Evolutionary conservation across 2,888 invertebrate species (phyloP).

Genomic region (Xestia xanthographa): DNA sequence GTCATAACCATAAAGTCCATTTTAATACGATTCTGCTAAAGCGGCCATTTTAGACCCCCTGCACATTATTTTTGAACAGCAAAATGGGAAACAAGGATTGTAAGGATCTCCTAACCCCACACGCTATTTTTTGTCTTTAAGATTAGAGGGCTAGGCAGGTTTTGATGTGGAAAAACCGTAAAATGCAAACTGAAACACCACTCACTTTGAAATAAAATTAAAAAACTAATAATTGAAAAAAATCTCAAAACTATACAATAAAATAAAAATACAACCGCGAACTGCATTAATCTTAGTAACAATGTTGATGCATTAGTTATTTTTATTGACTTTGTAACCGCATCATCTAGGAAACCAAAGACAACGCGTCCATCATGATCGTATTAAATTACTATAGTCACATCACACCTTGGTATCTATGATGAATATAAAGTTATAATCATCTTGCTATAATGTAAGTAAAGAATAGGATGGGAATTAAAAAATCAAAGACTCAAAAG

Average conservation of each 20-base stretch:
- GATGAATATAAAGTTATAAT: background rate
- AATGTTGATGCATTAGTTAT: constrained; percentile 28
- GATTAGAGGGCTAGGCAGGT: too few relatives aligned
- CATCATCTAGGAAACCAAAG: constrained; percentile 37
- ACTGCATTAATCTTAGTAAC: constrained; percentile 2
- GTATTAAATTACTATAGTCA: constrained; percentile 38
- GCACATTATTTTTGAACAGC: background rate
- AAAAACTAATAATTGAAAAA: background rate
- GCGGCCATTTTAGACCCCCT: too few relatives aligned
- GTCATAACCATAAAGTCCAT: too few relatives aligned
- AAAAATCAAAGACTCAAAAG: background rate
- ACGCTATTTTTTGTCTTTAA: background rate
- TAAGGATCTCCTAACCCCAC: background rate
- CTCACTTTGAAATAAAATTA: constrained; percentile 25
- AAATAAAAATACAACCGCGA: background rate
- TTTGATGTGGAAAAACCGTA: too few relatives aligned
- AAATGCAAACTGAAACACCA: too few relatives aligned
- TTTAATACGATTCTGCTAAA: too few relatives aligned
- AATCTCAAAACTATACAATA: background rate
- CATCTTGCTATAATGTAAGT: background rate
- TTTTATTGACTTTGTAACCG: constrained; percentile 54
- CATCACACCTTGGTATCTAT: constrained; percentile 4
- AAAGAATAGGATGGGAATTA: background rate
- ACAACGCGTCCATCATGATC: constrained; percentile 24
- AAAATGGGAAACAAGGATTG: background rate